phyloP scores from a whole-genome alignment of 2,797 vertebrate genomes.

The Zalophus californianus region DNA sequence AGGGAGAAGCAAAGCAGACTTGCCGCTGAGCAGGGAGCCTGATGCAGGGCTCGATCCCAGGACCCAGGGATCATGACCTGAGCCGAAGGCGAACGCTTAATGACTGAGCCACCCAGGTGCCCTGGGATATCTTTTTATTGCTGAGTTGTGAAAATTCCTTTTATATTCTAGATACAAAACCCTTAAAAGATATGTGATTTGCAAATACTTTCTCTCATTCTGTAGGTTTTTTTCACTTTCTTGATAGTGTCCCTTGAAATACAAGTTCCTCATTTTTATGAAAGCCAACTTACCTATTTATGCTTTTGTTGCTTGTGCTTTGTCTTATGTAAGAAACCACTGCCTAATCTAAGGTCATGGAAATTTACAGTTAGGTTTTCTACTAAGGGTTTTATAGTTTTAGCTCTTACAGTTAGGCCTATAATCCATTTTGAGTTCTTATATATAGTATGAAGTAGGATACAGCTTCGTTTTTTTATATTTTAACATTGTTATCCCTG shows the following conservation, averaged over 20 bases:
- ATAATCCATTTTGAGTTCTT: not conserved
- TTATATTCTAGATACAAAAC: not conserved
- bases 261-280: not conserved
- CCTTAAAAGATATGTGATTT: not conserved
- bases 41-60: too few relatives aligned
- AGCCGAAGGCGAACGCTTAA: too few relatives aligned
- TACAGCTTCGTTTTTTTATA: not conserved
- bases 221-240: not conserved
- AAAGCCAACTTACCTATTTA: not conserved
- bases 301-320: not conserved
- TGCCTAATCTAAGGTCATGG: not conserved
- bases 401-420: not conserved
- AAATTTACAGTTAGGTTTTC: not conserved
- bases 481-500: not conserved
- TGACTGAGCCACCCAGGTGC: too few relatives aligned
- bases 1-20: too few relatives aligned
- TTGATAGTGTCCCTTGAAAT: not conserved
- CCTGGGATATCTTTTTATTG: not conserved
- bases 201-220: not conserved
- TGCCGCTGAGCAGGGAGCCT: too few relatives aligned
- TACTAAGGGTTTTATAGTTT: not conserved
- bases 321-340: not conserved
- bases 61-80: too few relatives aligned
- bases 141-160: not conserved
- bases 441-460: not conserved